Conservation (phyloP, 1,140 invertebrate species). For the Drosophila yakuba region DNA sequence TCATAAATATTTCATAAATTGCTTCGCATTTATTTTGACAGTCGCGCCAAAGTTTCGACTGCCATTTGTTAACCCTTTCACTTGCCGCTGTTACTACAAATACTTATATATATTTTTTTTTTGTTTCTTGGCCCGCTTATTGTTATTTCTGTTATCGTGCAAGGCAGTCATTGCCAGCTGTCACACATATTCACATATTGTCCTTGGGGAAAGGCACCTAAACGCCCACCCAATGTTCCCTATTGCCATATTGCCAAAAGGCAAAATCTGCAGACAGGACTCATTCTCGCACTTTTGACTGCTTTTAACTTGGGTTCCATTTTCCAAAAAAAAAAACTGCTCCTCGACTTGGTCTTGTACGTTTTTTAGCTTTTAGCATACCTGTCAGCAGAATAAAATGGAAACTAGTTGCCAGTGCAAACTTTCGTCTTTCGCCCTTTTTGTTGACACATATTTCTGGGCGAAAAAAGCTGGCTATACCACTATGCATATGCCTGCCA, state of each 20-base stretch:
- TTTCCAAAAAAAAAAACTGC: background rate
- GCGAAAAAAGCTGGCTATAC: conserved; percentile 22
- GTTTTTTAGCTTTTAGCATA: conserved; percentile 81
- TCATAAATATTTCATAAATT: conserved; percentile 81
- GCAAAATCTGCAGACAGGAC: conserved; percentile 1
- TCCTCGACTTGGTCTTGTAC: conserved; percentile 23
- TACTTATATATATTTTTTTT: conserved; percentile 8
- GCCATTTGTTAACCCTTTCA: conserved; percentile 76
- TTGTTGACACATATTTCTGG: conserved; percentile 79
- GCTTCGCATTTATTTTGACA: conserved; percentile 74
- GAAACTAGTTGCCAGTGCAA: conserved; percentile 76
- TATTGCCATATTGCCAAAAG: conserved; percentile 7
- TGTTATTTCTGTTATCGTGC: conserved; percentile 68
- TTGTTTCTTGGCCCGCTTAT: conserved; percentile 48
- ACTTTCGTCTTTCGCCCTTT: conserved; percentile 68
- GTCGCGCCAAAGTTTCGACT: conserved; percentile 62
- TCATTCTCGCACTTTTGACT: conserved; percentile 50
- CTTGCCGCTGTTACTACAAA: conserved; percentile 23
- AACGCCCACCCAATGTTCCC: background rate
- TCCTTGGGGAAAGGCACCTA: conserved; percentile 20
- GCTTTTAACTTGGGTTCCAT: conserved; percentile 28
- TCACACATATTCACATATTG: conserved; percentile 67
- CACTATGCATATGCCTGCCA: conserved; percentile 55
- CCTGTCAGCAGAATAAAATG: conserved; percentile 81
- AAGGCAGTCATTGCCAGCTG: conserved; percentile 78